phyloP scores from a whole-genome alignment of 2,888 invertebrate genomes.

The Galerucella calmariensis region DNA sequence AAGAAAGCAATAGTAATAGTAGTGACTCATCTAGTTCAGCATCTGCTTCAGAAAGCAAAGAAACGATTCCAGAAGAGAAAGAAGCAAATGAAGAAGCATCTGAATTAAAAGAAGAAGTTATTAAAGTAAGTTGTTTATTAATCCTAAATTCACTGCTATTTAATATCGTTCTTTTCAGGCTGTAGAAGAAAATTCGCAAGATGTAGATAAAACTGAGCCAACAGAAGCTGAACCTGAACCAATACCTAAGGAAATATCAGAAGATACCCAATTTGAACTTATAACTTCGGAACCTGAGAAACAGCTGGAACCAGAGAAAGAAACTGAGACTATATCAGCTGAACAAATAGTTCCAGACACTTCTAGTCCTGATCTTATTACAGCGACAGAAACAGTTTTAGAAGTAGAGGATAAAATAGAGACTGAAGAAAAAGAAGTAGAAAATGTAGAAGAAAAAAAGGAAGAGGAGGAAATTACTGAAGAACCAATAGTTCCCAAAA shows the following conservation, averaged over 20 bases:
- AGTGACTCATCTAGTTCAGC: slow-evolving; percentile 31
- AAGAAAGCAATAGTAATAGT: slow-evolving; percentile 34
- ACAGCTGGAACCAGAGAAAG: slow-evolving; percentile 2
- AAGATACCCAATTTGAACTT: slow-evolving; percentile 19
- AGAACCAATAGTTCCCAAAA: slow-evolving; percentile 5
- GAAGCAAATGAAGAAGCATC: slow-evolving; percentile 65
- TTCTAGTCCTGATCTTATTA: slow-evolving; percentile 7
- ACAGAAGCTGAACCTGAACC: background rate
- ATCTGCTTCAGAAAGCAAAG: slow-evolving; percentile 28
- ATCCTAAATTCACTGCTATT: background rate
- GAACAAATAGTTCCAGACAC: slow-evolving; percentile 7
- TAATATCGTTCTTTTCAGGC: slow-evolving; percentile 19
- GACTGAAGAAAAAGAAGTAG: slow-evolving; percentile 26
- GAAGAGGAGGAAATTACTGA: slow-evolving; percentile 12
- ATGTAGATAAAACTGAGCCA: slow-evolving; percentile 60
- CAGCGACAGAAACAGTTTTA: slow-evolving; percentile 27
- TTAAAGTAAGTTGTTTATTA: slow-evolving; percentile 28
- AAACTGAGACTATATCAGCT: background rate
- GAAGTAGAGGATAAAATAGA: slow-evolving; percentile 24
- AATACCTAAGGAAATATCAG: background rate
- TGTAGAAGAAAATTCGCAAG: slow-evolving; percentile 54
- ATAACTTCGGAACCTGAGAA: slow-evolving; percentile 11
- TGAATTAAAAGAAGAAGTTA: slow-evolving; percentile 38
- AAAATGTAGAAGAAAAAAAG: slow-evolving; percentile 19
- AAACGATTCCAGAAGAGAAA: slow-evolving; percentile 59